Percentiles rank a stretch among this genome's conserved stretches.
These are phyloP conservation scores for Idaea aversata DNA, from an alignment of 2,888 invertebrate species.

Conservation along the genomic window DNA sequence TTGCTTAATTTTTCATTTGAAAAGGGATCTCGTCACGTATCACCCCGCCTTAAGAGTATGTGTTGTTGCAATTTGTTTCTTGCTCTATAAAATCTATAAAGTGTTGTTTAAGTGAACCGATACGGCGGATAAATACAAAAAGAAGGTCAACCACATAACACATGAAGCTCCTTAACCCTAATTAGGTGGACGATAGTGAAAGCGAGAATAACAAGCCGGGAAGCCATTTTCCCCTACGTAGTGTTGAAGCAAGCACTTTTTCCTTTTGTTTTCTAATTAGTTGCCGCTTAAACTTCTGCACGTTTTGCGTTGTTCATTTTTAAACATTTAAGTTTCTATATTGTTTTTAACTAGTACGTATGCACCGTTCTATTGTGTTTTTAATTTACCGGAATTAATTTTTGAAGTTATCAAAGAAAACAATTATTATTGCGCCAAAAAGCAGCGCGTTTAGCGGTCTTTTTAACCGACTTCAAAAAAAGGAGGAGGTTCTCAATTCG, in stretches of 20 bases:
- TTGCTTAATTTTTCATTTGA: too few species aligned
- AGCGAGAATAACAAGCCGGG: constrained; percentile 62
- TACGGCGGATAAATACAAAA: constrained; percentile 15
- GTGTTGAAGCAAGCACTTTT: constrained; percentile 53
- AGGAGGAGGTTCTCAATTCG: too few species aligned
- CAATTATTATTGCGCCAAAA: background rate
- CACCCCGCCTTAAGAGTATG: too few species aligned
- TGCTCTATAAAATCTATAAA: background rate
- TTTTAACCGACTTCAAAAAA: too few species aligned
- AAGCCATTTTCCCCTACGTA: constrained; percentile 57
- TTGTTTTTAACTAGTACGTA: constrained; percentile 18
- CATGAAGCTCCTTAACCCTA: constrained; percentile 64
- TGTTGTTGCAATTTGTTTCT: too few species aligned
- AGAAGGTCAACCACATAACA: constrained; percentile 32
- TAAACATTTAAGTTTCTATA: constrained; percentile 40
- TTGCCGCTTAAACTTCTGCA: constrained; percentile 68
- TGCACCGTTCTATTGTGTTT: constrained; percentile 12
- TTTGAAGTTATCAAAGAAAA: constrained; percentile 3
- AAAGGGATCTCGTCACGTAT: too few species aligned
- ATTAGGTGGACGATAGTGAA: constrained; percentile 70
- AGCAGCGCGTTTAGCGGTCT: background rate
- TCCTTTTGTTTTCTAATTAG: constrained; percentile 72
- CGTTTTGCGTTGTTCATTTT: constrained; percentile 53
- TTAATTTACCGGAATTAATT: constrained; percentile 8
- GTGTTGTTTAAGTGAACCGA: background rate